Base-by-base conservation (phyloP, 2,888 invertebrate genomes). In the Fragum fragum region DNA sequence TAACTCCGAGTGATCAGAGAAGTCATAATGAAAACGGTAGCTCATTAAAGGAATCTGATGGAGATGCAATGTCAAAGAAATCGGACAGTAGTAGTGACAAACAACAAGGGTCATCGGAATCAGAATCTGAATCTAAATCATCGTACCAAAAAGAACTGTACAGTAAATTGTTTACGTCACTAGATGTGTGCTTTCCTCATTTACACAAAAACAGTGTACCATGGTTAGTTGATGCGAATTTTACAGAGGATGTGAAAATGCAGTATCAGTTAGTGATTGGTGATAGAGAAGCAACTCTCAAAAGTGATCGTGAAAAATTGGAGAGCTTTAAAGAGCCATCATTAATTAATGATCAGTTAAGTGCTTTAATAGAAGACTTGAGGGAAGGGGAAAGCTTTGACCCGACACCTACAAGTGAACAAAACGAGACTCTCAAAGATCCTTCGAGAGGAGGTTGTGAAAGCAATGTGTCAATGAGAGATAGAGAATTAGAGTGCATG, bases 331-430 rank as follows among this genome's bases (percentile, higher is more conserved):
- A 95, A 85, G 90, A 97, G 96, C 96, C 97, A 0, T 89, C 95
- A 0, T 88, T 97, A 88, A 97, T 97, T 0, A 97, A 97, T 91
- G 96, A 97, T 75, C 97, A 97, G 93, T 93, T 97, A 28, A 95
- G 73, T 28, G 76, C 73, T 57, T 78, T 88, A 52, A 74, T 84
- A 23, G 82, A 85, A 42, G 87, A 88, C 42, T 57, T 88, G 7
- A 28, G 21, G 29, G 53, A 32, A 9, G 47, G 47, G 47, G 47
- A 47, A 47, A 47, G 47, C n/a, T 47, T 47, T 47, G 47, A 47
- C n/a, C 47, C 47, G 5, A 47, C 47, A 3, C 47, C 47, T 18
- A 16, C 47, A 9, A 47, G 47, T n/a, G 47, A 47, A 47, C 47
- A 47, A 47, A 47, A 47, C 14, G 47, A 47, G 47, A 47, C 14